A percentile compares a stretch with the other conserved stretches of the same genome.
These are phyloP conservation scores for cat (Felis catus) DNA, from an alignment of 2,113 vertebrate species.

Conservation along the genomic window DNA sequence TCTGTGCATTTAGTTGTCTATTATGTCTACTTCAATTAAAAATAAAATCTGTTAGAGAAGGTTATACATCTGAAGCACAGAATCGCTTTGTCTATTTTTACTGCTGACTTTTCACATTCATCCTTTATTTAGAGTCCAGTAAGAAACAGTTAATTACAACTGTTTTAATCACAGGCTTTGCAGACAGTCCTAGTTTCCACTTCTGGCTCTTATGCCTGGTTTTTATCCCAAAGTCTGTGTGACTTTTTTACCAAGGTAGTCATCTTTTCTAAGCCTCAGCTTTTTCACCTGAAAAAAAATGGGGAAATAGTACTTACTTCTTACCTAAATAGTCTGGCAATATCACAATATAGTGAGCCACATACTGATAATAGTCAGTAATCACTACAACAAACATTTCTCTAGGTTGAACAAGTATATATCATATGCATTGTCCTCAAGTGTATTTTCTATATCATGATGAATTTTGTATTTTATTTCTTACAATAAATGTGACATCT, in stretches of 20 bases:
- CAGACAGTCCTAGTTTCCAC: background rate
- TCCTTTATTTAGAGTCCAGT: background rate
- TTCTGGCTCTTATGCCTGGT: background rate
- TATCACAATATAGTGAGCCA: background rate
- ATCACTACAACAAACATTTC: background rate
- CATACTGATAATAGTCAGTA: background rate
- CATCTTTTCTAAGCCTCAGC: background rate
- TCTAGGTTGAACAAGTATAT: background rate
- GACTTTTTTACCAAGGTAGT: background rate
- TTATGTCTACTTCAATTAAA: background rate
- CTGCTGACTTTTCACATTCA: background rate
- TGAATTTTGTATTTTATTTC: background rate
- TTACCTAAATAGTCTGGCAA: background rate
- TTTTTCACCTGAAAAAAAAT: background rate
- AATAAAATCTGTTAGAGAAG: background rate
- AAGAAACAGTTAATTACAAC: background rate
- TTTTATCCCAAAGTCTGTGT: background rate
- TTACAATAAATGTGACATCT: background rate
- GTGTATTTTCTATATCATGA: background rate
- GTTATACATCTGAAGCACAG: background rate
- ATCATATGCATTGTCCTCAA: background rate
- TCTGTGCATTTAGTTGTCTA: background rate
- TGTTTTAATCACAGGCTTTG: background rate
- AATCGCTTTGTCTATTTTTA: background rate
- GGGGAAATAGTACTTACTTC: background rate